Conservation (phyloP, 1,140 invertebrate species). For the Meloidogyne floridensis region DNA sequence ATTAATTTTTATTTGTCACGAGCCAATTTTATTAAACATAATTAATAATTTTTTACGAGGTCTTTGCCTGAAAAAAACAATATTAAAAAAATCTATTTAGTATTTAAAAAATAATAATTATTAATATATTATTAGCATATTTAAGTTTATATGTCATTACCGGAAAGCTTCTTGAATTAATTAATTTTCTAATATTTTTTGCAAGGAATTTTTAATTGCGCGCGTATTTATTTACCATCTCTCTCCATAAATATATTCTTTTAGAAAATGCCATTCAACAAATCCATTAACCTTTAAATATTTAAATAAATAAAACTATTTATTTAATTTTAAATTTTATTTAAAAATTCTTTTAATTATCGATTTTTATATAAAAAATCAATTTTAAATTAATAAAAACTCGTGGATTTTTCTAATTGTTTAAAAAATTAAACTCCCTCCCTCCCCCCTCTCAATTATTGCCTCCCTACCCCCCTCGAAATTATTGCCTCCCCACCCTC, state of each 20-base stretch:
- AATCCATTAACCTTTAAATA: conserved; percentile 1
- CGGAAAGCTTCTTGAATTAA: not conserved
- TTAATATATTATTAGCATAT: not conserved
- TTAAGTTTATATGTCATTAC: not conserved
- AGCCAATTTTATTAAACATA: no score
- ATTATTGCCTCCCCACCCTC: no score
- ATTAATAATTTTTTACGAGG: no score
- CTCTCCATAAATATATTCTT: not conserved
- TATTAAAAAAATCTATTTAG: not conserved
- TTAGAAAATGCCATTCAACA: not conserved
- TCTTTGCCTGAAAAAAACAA: no score
- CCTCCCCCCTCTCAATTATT: no score
- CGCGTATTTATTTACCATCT: not conserved
- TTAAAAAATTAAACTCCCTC: no score
- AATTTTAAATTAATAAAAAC: no score
- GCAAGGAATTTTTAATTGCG: not conserved
- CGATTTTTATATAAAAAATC: no score
- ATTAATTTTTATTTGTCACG: no score
- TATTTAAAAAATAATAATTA: not conserved
- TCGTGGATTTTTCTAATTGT: no score
- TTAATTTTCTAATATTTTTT: not conserved
- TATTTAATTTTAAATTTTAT: not conserved
- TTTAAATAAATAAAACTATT: not conserved
- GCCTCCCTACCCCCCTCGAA: no score
- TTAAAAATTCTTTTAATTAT: no score